Evolutionary conservation across 2,113 vertebrate species (phyloP), one percentile per base, ranked within the genome.

Genomic region (Kryptolebias marmoratus): DNA sequence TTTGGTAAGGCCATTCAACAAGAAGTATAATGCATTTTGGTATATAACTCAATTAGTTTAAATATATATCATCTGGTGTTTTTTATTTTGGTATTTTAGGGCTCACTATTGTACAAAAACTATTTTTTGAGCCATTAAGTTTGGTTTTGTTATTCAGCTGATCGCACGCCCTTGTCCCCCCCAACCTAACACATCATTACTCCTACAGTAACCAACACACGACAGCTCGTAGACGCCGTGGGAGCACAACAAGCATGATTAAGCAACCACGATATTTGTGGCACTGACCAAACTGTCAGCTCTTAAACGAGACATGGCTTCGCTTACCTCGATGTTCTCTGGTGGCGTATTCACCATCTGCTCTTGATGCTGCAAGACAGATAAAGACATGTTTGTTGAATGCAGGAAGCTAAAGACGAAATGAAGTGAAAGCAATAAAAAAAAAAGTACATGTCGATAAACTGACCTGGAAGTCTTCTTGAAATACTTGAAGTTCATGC

Each of bases 261-360:
- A 87, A 89, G 75, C 82, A 68, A 80, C 82, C 87, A 72, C 84
- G 79, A 49, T 63, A 70, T 75, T 67, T 71, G 15, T 30, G 36
- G 9, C 14, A 0, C 7, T 50, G 68, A 75, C 58, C 75, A 58
- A 32, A 22, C 0, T 60, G 22, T 57, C 27, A 50, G 50, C 22
- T 16, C 12, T 22, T 15, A 13, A 52, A 52, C 49, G 32, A 22
- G 62, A 68, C 31, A 61, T 16, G 39, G 44, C 62, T 75, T 31
- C 36, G 47, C 88, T 88, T 81, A 92, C 91, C 76, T 79, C 64
- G 0, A 82, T 60, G 3, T 83, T 30, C 31, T 62, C 4, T 1
- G 86, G 81, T 53, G 88, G 90, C 14, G 82, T 81, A 1, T 12
- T 28, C 32, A 92, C 16, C 68, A 22, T 69, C 54, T n/a, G 3